Evolutionary conservation across 2,888 invertebrate species (phyloP).

Genomic region (Nomada lathburiana): DNA sequence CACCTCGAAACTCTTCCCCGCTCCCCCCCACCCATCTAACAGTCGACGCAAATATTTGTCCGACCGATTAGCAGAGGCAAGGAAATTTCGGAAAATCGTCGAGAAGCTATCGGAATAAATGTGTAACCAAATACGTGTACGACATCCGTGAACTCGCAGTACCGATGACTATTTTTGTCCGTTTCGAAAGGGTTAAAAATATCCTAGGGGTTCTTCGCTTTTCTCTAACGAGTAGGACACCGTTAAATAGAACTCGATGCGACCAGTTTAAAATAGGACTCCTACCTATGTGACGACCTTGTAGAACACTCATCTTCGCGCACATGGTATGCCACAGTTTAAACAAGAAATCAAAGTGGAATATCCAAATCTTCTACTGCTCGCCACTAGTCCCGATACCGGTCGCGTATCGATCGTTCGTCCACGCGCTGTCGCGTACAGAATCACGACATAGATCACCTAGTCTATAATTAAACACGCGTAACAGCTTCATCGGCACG

Average conservation of each 20-base stretch:
- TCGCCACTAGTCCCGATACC: not conserved
- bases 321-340: constrained; percentile 77
- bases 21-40: not conserved
- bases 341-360: constrained; percentile 6
- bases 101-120: too few species aligned
- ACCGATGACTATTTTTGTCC: not conserved
- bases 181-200: constrained; percentile 10
- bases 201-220: not conserved
- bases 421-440: not conserved
- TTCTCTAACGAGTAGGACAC: constrained; percentile 8
- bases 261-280: constrained; percentile 9
- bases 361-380: constrained; percentile 35
- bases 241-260: not conserved
- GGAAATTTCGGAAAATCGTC: not conserved
- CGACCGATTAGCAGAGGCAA: not conserved
- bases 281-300: constrained; percentile 83
- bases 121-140: too few species aligned
- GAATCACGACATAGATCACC: constrained; percentile 12
- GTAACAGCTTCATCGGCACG: constrained; percentile 5
- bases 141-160: not conserved
- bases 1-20: constrained; percentile 13
- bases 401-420: constrained; percentile 3
- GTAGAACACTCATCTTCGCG: constrained; percentile 84
- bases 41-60: not conserved
- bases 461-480: constrained; percentile 10